A percentile compares a stretch with the other conserved stretches of the same genome.
phyloP scores from a whole-genome alignment of 2,113 vertebrate genomes.

The Myanophis thanlyinensis region DNA sequence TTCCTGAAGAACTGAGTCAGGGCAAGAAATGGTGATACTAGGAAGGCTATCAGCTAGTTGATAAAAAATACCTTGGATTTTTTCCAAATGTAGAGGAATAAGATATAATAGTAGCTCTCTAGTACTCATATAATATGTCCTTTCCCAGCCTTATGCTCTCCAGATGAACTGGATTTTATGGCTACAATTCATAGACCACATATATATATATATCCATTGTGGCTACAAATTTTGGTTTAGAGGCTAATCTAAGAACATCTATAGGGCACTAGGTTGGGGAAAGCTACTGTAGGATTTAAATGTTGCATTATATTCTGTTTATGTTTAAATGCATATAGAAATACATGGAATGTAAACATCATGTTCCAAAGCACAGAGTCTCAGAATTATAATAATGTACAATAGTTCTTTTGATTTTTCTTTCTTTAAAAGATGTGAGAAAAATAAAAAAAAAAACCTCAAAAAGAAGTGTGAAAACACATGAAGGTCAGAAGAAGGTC shows the following conservation, averaged over 20 bases:
- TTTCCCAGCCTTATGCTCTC: neutral
- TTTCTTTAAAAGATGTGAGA: neutral
- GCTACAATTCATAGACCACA: neutral
- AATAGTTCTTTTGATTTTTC: neutral
- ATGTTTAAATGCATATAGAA: neutral
- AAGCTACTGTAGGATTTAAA: neutral
- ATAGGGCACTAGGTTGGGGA: neutral
- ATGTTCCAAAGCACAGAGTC: neutral
- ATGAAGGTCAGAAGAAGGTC: neutral
- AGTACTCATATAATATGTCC: neutral
- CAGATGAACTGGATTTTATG: neutral
- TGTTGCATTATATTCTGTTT: neutral
- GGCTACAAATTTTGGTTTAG: neutral
- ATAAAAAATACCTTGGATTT: neutral
- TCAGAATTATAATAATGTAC: neutral
- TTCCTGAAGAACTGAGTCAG: neutral
- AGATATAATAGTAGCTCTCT: neutral
- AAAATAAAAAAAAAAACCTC: neutral
- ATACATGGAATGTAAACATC: neutral
- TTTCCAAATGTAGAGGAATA: neutral
- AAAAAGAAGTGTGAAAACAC: neutral
- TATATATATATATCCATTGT: neutral
- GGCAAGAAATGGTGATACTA: neutral
- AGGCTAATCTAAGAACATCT: neutral
- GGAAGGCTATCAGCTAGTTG: neutral